Evolutionary conservation across 1,140 invertebrate species (phyloP), one percentile per base, ranked within the genome.

Genomic region (Lepidurus arcticus): DNA sequence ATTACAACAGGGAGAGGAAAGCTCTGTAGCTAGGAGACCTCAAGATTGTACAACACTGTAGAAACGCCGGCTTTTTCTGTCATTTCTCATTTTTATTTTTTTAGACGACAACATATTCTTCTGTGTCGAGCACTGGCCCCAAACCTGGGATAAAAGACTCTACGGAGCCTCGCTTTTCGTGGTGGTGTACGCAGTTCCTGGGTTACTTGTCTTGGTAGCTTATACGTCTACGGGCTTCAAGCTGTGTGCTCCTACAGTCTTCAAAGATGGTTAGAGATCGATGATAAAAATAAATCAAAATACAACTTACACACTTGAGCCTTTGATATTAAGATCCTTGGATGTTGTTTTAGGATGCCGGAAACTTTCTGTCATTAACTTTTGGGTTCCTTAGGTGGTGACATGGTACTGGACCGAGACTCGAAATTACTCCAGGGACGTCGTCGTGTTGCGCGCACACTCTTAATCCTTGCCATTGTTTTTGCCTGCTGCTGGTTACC

Each of bases 401-500:
- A 80, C n/a, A 47, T 80, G 21, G 73, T 76, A 42, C 24, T 80
- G 16, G 76, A 80, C 34, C 44, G 79, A 6, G 79, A 80, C 26
- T 77, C 75, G 0, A 53, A 89, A 16, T 83, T 93, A n/a, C 88
- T 92, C 53, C 86, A 89, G 1, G 90, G 91, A 80, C 85, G 92
- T 78, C 89, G 90, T 81, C 85, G 91, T 73, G 89, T 92, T 9
- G 92, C 92, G 1, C 89, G 90, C 84, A 92, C 93, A 78, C 87
- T 93, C 45, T 84, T 93, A 6, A 86, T 93, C 1, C 85, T 93
- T 5, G 92, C 92, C 0, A 86, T 92, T 1, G 86, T 93, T 0
- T 94, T 94, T 83, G 91, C 91, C 1, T 82, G 90, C 2, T 93
- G 92, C 83, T 93, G 92, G 92, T 83, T 94, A n/a, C 92, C 92